Conservation (phyloP, 1,140 invertebrate species). For the Orius laevigatus region DNA sequence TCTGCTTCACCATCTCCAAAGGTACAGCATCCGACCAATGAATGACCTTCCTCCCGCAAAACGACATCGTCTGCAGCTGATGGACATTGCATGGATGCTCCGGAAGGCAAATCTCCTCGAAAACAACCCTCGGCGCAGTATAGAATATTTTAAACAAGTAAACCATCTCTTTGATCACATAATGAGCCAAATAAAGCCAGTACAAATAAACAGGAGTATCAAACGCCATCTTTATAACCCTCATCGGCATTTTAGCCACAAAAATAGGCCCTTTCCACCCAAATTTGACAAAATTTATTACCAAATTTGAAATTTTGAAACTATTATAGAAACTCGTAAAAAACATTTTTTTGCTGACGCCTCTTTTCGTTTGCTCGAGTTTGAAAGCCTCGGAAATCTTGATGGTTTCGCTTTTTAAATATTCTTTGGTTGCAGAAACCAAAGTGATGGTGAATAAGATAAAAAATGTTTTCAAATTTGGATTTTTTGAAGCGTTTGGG, state of each 20-base stretch:
- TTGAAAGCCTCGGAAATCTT: neutral
- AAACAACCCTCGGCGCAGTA: slow-evolving; percentile 35
- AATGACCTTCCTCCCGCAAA: slow-evolving; percentile 59
- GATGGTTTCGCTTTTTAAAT: slow-evolving; percentile 22
- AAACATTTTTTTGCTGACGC: neutral
- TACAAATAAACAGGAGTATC: slow-evolving; percentile 10
- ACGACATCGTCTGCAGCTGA: slow-evolving; percentile 46
- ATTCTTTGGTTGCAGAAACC: slow-evolving; percentile 38
- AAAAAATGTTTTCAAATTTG: slow-evolving; percentile 35
- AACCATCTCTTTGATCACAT: slow-evolving; percentile 34
- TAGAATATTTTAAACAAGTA: slow-evolving; percentile 27
- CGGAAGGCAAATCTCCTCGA: slow-evolving; percentile 29
- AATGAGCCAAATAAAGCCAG: slow-evolving; percentile 34
- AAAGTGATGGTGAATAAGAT: slow-evolving; percentile 39
- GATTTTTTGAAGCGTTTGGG: slow-evolving; percentile 40
- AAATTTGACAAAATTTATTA: neutral
- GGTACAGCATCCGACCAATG: slow-evolving; percentile 54
- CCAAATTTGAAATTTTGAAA: neutral
- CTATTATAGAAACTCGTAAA: neutral
- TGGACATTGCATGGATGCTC: slow-evolving; percentile 18
- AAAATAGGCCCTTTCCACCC: neutral
- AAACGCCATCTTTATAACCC: neutral
- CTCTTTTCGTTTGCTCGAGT: slow-evolving; percentile 4
- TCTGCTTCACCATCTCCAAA: slow-evolving; percentile 32
- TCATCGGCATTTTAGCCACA: neutral